Evolutionary conservation across 2,888 invertebrate species (phyloP).

Genomic region (Tinea trinotella): DNA sequence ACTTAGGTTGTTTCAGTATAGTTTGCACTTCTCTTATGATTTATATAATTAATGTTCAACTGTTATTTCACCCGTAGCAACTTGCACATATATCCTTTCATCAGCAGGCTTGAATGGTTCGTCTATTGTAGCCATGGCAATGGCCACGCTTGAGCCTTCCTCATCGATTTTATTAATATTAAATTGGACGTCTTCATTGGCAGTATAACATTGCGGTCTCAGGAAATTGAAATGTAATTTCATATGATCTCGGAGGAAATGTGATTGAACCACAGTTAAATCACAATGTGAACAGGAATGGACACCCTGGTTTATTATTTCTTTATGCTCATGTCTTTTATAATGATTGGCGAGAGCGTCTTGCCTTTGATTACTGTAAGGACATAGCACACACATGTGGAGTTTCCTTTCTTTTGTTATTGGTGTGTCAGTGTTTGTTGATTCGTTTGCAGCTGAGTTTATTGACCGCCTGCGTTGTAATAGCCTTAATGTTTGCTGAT

Average conservation of each 20-base stretch:
- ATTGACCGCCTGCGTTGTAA: slow-evolving; percentile 68
- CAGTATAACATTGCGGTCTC: slow-evolving; percentile 75
- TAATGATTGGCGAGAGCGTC: slow-evolving; percentile 84
- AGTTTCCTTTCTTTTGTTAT: slow-evolving; percentile 73
- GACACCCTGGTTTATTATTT: slow-evolving; percentile 71
- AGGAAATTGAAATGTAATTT: slow-evolving; percentile 81
- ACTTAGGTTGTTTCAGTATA: not conserved
- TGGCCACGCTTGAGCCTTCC: slow-evolving; percentile 27
- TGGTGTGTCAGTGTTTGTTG: slow-evolving; percentile 45
- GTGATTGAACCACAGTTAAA: slow-evolving; percentile 81
- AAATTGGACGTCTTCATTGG: slow-evolving; percentile 73
- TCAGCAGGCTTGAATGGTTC: slow-evolving; percentile 33
- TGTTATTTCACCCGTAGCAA: slow-evolving; percentile 54
- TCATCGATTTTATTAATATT: slow-evolving; percentile 64
- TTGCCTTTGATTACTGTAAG: slow-evolving; percentile 81
- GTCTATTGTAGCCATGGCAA: slow-evolving; percentile 18
- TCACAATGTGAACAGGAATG: slow-evolving; percentile 87
- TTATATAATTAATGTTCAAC: slow-evolving; percentile 31
- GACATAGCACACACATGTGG: slow-evolving; percentile 83
- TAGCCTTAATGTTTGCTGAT: slow-evolving; percentile 74
- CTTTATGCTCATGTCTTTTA: slow-evolving; percentile 76
- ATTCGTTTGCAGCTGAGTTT: slow-evolving; percentile 46
- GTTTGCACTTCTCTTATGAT: not conserved
- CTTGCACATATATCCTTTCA: slow-evolving; percentile 55
- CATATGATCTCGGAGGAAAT: slow-evolving; percentile 83